Evolutionary conservation across 2,888 invertebrate genomes (phyloP), one percentile per base, ranked within the genome.

Genomic region (Drosophila prolongata): DNA sequence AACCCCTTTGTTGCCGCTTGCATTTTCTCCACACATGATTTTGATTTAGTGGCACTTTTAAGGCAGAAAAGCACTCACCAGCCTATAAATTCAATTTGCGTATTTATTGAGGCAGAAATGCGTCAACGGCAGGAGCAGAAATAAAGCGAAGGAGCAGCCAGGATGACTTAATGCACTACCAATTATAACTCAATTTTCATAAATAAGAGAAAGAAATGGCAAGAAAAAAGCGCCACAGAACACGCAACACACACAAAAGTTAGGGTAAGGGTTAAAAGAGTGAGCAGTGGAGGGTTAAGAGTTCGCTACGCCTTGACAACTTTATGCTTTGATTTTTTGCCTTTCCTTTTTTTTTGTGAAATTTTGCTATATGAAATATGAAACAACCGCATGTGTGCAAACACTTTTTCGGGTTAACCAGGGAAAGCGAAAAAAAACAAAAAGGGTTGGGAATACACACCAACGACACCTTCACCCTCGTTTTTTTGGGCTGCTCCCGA

Each of bases 111-210:
- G 71, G 86, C 86, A 82, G 76, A 83, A 83, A 87, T 89, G 84
- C 89, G 89, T 85, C 86, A 85, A 78, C 73, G 70, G 49, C 80
- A 58, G 49, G 56, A 24, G 16, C 42, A 46, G 30, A 19, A 35
- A 43, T 5, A 5, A 35, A 58, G 43, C 42, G 34, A 47, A 56
- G 53, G 66, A 53, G 60, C 64, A 40, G 54, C 68, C 72, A 58
- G 70, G 75, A 87, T 77, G 80, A 83, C 82, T 83, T 87, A 87
- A 89, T 83, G 80, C 72, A 88, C 84, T 87, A 78, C 89, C 90
- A 91, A 90, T 90, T 91, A 91, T 90, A 89, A 89, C 90, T 89
- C 90, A 90, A 90, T 91, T 90, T 90, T 90, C 89, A 90, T 91
- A 90, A 90, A 90, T 88, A 89, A 81, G 84, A 83, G 55, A 74